Evolutionary conservation across 2,888 invertebrate genomes (phyloP).

Genomic region (Polyommatus icarus): DNA sequence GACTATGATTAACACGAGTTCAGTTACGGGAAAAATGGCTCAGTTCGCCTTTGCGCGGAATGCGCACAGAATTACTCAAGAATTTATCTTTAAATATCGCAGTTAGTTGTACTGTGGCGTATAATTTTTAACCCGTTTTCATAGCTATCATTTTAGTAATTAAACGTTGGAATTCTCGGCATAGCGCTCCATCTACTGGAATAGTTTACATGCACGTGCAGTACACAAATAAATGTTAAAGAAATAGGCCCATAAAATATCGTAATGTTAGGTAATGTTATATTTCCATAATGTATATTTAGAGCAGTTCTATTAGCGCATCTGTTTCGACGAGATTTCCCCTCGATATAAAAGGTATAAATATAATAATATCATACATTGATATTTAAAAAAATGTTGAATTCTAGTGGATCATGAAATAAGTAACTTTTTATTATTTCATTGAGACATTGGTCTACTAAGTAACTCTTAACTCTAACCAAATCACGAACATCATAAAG

Average conservation of each 20-base stretch:
- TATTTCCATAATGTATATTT: not conserved
- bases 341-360: not conserved
- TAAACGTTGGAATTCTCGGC: conserved; percentile 1
- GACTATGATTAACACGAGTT: conserved; percentile 41
- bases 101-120: conserved; percentile 26
- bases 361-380: too few relatives aligned
- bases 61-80: conserved; percentile 38
- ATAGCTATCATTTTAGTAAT: conserved; percentile 26
- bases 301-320: not conserved
- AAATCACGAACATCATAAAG: not conserved
- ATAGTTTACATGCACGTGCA: conserved; percentile 7
- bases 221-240: not conserved
- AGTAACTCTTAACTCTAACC: too few relatives aligned
- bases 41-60: conserved; percentile 37
- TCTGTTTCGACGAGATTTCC: not conserved
- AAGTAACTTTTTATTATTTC: too few relatives aligned
- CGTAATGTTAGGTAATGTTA: too few relatives aligned
- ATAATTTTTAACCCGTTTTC: conserved; percentile 30
- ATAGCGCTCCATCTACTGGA: conserved; percentile 7
- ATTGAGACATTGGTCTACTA: too few relatives aligned
- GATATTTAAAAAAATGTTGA: not conserved
- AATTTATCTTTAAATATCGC: conserved; percentile 36
- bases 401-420: too few relatives aligned
- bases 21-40: conserved; percentile 40
- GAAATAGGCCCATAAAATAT: not conserved